Percentiles rank a stretch among this genome's conserved stretches.
These are phyloP conservation scores for Caenorhabditis latens DNA, from an alignment of 1,140 invertebrate genomes.

Conservation along the genomic window DNA sequence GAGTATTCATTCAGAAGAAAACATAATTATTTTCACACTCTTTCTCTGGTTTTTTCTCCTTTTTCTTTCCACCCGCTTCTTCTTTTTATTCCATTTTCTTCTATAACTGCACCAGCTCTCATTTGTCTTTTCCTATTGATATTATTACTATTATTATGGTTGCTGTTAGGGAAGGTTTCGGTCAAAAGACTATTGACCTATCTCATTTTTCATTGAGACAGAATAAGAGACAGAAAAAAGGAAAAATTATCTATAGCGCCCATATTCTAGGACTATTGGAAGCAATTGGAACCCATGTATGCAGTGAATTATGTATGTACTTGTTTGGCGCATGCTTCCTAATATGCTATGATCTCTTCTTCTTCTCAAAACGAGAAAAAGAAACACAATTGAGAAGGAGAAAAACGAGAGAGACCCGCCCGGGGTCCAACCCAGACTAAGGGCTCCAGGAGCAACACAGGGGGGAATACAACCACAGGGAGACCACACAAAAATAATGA, in stretches of 20 bases:
- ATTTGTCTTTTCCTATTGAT: not conserved
- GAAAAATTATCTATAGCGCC: not conserved
- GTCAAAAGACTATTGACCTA: not conserved
- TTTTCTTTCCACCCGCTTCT: not conserved
- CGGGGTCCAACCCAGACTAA: not conserved
- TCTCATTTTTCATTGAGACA: not conserved
- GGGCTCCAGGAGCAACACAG: conserved; percentile 16
- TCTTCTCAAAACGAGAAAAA: conserved; percentile 35
- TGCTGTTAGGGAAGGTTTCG: not conserved
- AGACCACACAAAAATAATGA: conserved; percentile 40
- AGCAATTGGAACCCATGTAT: conserved; percentile 37
- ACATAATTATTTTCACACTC: conserved; percentile 52
- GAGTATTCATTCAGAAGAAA: conserved; percentile 53
- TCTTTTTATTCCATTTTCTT: not conserved
- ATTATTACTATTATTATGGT: conserved; percentile 11
- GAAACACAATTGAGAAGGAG: conserved; percentile 34
- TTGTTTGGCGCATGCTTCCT: conserved; percentile 50
- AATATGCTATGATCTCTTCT: conserved; percentile 40
- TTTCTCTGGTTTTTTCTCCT: conserved; percentile 34
- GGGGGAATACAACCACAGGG: not conserved
- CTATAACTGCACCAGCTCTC: not conserved
- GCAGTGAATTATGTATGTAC: conserved; percentile 51
- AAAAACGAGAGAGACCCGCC: not conserved
- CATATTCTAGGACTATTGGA: conserved; percentile 5
- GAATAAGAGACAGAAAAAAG: not conserved